These are phyloP conservation scores for Drosophila subsilvestris DNA, from an alignment of 2,888 invertebrate species.

Conservation along the genomic window DNA sequence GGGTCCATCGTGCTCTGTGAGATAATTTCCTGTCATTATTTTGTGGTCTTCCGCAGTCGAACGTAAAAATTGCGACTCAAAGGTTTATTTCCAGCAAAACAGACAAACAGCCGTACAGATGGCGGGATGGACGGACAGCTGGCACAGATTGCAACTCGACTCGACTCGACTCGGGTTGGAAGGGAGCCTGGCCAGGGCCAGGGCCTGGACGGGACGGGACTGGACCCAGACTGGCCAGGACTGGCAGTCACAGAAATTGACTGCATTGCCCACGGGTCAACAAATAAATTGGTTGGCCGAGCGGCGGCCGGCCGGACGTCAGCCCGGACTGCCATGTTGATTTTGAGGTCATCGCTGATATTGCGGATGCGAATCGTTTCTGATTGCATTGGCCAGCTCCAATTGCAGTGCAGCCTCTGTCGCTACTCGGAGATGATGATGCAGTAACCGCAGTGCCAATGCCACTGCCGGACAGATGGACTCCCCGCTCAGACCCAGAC, in stretches of 20 bases:
- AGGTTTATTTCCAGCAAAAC: conserved; percentile 69
- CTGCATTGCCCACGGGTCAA: conserved; percentile 80
- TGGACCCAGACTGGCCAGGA: conserved; percentile 47
- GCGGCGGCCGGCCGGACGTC: conserved; percentile 17
- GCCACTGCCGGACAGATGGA: conserved; percentile 21
- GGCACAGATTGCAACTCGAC: conserved; percentile 59
- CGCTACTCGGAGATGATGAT: conserved; percentile 39
- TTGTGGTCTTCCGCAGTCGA: conserved; percentile 82
- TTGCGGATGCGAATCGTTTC: conserved; percentile 80
- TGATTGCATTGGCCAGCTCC: conserved; percentile 72
- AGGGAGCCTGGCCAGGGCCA: not conserved
- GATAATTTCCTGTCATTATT: conserved; percentile 83
- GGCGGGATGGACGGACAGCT: conserved; percentile 16
- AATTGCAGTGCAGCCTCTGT: conserved; percentile 45
- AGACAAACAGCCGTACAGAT: conserved; percentile 29
- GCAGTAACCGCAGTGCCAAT: conserved; percentile 33
- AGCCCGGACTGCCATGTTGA: conserved; percentile 63
- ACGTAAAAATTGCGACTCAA: conserved; percentile 80
- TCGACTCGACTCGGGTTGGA: conserved; percentile 8
- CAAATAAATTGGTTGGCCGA: conserved; percentile 72
- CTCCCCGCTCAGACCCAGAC: conserved; percentile 3
- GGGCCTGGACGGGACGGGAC: conserved; percentile 34
- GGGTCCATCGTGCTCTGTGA: conserved; percentile 68
- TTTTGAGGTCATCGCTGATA: conserved; percentile 80
- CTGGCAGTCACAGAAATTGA: conserved; percentile 75